phyloP scores from a whole-genome alignment of 2,888 invertebrate genomes.

The Mongoloraphidia duomilia region DNA sequence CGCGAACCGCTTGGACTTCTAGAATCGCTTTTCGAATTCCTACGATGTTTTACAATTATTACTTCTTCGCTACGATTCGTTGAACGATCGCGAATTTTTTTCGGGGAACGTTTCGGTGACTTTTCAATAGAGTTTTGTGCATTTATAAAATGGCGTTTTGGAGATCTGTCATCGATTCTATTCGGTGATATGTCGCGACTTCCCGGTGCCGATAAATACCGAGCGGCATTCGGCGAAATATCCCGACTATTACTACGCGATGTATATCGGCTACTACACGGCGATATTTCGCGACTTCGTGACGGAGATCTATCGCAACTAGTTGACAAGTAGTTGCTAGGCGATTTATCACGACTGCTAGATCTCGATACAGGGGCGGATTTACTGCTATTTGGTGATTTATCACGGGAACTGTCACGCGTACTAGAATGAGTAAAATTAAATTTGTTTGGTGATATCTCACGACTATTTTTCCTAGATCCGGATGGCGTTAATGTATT shows the following conservation, averaged over 20 bases:
- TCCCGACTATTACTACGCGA: too few relatives aligned
- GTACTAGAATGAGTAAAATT: too few relatives aligned
- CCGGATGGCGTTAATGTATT: too few relatives aligned
- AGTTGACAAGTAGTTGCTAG: background rate
- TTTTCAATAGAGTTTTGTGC: background rate
- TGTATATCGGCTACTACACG: too few relatives aligned
- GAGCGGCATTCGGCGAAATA: too few relatives aligned
- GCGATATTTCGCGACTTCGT: too few relatives aligned
- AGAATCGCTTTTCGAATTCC: constrained; percentile 3
- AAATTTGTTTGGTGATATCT: too few relatives aligned
- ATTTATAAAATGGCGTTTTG: background rate
- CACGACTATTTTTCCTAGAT: too few relatives aligned
- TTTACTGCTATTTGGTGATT: too few relatives aligned
- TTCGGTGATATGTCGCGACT: constrained; percentile 4
- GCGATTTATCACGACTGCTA: constrained; percentile 4
- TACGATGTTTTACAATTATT: constrained; percentile 3
- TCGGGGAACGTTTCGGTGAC: constrained; percentile 19
- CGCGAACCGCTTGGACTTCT: constrained; percentile 16
- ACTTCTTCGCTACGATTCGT: constrained; percentile 14
- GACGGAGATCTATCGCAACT: too few relatives aligned
- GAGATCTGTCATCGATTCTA: background rate
- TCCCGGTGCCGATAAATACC: background rate
- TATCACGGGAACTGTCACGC: too few relatives aligned
- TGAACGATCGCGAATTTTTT: constrained; percentile 17
- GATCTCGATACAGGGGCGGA: background rate